Evolutionary conservation across 2,888 invertebrate species (phyloP).

Genomic region (Neria commutata): DNA sequence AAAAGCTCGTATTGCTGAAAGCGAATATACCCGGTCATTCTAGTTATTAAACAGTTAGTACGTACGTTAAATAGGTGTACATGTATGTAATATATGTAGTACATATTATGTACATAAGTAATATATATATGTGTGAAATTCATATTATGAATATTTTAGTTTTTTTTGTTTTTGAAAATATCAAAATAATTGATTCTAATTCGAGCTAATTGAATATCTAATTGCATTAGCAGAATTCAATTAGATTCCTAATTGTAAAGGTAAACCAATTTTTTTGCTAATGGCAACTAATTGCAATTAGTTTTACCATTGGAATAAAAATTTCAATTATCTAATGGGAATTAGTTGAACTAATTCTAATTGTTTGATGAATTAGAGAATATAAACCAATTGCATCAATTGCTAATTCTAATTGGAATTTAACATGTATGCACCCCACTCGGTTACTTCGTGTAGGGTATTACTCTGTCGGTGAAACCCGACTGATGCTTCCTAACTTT

Average conservation of each 20-base stretch:
- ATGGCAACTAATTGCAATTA: too few relatives aligned
- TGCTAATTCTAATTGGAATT: too few relatives aligned
- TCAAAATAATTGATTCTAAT: neutral
- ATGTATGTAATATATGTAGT: slow-evolving; percentile 5
- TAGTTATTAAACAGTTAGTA: neutral
- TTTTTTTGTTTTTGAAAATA: neutral
- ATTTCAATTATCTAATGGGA: too few relatives aligned
- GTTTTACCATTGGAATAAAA: too few relatives aligned
- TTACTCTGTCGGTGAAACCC: too few relatives aligned
- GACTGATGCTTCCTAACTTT: too few relatives aligned
- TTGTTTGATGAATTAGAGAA: too few relatives aligned
- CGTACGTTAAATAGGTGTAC: neutral
- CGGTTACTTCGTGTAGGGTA: too few relatives aligned
- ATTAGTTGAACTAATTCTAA: too few relatives aligned
- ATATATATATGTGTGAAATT: neutral
- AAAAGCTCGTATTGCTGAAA: neutral
- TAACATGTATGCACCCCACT: too few relatives aligned
- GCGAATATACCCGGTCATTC: neutral
- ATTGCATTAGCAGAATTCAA: neutral
- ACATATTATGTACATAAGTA: neutral
- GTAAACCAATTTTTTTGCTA: neutral
- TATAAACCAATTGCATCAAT: too few relatives aligned
- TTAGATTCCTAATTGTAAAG: neutral
- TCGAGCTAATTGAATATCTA: neutral
- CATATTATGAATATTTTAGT: neutral